Percentiles rank a stretch among this genome's conserved stretches.
phyloP scores from a whole-genome alignment of 2,797 vertebrate species.

The Tolypeutes matacus region DNA sequence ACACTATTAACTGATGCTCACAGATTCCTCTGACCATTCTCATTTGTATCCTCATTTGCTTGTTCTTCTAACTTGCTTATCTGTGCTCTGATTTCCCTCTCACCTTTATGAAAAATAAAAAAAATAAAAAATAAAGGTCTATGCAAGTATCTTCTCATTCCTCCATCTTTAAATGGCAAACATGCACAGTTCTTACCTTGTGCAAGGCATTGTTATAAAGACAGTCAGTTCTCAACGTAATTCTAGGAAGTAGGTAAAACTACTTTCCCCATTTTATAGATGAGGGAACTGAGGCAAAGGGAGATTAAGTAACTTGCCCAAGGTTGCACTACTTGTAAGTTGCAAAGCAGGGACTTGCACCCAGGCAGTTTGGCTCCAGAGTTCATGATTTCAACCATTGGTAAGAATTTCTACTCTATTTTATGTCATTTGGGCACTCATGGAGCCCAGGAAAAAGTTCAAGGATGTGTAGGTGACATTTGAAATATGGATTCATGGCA shows the following conservation, averaged over 20 bases:
- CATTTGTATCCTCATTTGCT: not conserved
- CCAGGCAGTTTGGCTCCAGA: fast-evolving
- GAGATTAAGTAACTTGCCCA: not conserved
- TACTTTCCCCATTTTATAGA: not conserved
- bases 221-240: not conserved
- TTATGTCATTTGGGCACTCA: too few species aligned
- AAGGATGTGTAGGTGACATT: not conserved
- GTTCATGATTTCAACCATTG: too few species aligned
- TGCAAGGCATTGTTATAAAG: fast-evolving
- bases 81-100: not conserved
- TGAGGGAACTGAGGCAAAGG: not conserved
- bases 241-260: fast-evolving
- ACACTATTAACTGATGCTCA: too few species aligned
- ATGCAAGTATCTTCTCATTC: fast-evolving
- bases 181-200: fast-evolving
- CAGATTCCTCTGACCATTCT: fast-evolving
- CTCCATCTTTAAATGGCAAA: not conserved
- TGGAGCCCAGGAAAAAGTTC: not conserved
- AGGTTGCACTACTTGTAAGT: not conserved
- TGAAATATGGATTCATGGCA: not conserved
- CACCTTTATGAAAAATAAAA: not conserved
- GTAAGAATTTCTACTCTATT: not conserved
- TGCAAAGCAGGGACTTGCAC: not conserved
- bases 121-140: not conserved
- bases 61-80: not conserved